Evolutionary conservation across 2,888 invertebrate species (phyloP), one percentile per base, ranked within the genome.

Genomic region (Phyllotreta cruciferae): DNA sequence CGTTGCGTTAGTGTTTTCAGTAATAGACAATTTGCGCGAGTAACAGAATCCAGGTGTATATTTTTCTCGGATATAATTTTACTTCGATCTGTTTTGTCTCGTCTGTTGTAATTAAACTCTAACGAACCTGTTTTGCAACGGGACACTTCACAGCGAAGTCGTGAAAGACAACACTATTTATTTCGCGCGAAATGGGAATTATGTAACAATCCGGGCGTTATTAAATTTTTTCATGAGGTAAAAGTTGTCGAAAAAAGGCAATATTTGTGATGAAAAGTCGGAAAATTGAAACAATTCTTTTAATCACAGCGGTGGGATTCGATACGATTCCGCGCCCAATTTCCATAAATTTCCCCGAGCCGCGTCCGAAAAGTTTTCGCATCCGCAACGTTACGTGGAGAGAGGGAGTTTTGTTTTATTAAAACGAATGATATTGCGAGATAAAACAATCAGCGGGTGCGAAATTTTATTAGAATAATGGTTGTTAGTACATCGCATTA

Each of bases 391-490:
- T 50, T 42, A 41, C 58, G 8, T 58, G 50, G 49, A 24, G 24
- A 24, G 24, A 24, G 24, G 4, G 24, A 34, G 42, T 36, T 39
- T 50, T 39, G 35, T 56, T 58, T 50, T 50, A 50, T 58, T 50
- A 10, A 34, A 58, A 58, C 50, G 39, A 13, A 50, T 58, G 50
- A 58, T 38, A 49, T 35, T 41, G 47, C 11, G 58, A 41, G 35
- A 41, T 50, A 50, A 34, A 50, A 36, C 41, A 58, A 50, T 50
- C 58, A 58, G 36, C 58, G 50, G 41, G 58, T 58, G 58, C 39
- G 49, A 58, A 58, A 58, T 58, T 58, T 58, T 58, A 50, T 58
- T 58, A 58, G 50, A 58, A 58, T 58, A 58, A 58, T 58, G 50
- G 58, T 50, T 50, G 50, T 50, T 58, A 42, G 41, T 50, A 58